Evolutionary conservation across 2,797 vertebrate species (phyloP), one percentile per base, ranked within the genome.

Genomic region (Acipenser transmontanus): DNA sequence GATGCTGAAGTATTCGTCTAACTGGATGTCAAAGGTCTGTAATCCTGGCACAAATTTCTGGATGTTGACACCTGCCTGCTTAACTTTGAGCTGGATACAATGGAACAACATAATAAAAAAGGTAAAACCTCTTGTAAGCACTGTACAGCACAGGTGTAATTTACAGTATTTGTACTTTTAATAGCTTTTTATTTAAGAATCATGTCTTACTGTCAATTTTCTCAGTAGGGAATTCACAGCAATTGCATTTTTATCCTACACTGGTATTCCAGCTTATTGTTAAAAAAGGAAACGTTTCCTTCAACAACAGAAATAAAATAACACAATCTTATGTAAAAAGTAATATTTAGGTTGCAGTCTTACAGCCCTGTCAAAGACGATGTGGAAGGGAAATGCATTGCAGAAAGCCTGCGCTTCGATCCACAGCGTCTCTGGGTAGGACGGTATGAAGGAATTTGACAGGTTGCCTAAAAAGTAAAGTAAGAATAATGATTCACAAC

Each of bases 1-100:
- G 1, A 92, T 80, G 17, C 72, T 79, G 76, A 95, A 93, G 77
- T 79, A 82, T 4, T 89, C 76, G 59, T 91, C 79, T 72, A 91
- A 59, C 5, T 7, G 70, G 69, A 76, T 74, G 1, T 76, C 82
- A 70, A 52, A 68, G 6, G 68, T 83, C 67, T 79, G 80, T 47
- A 91, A 81, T 62, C 83, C 85, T 6, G 85, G 87, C 50, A 87
- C 74, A 66, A 89, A 90, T 71, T 86, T 91, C 75, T 92, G 88
- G 71, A 92, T 85, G 68, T 91, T 93, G 64, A 85, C 83, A 8
- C 91, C 86, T 0, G 80, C 79, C 77, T 92, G 87, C 61, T 78
- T 89, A 7, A 92, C 81, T 71, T 69, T 83, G 34, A 93, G 82
- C 87, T 92, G 71, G 50, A 74, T 8, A 75, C 6, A 76, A 47